These are phyloP conservation scores for Hylaea fasciaria DNA, from an alignment of 2,888 invertebrate species.

Conservation along the genomic window DNA sequence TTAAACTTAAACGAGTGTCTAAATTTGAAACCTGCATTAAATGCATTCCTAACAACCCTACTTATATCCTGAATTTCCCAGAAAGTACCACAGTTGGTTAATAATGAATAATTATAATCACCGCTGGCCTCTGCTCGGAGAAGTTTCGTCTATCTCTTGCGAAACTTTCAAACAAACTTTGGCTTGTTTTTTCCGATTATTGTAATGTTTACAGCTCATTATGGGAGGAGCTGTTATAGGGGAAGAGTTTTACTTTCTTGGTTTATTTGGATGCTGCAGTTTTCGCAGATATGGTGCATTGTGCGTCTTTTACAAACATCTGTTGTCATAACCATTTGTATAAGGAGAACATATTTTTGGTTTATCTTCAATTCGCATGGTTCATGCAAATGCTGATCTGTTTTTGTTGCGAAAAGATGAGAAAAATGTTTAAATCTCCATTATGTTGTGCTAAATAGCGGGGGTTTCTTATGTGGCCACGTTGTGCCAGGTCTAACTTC, in stretches of 20 bases:
- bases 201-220: slow-evolving; percentile 43
- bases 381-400: too few relatives aligned
- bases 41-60: slow-evolving; percentile 8
- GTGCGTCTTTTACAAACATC: too few relatives aligned
- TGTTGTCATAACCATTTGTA: too few relatives aligned
- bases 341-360: too few relatives aligned
- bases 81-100: slow-evolving; percentile 44
- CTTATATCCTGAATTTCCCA: slow-evolving; percentile 37
- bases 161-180: slow-evolving; percentile 56
- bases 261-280: slow-evolving; percentile 26
- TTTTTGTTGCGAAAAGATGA: too few relatives aligned
- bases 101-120: slow-evolving; percentile 79
- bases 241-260: slow-evolving; percentile 20
- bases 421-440: too few relatives aligned
- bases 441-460: too few relatives aligned
- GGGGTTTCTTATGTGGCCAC: too few relatives aligned
- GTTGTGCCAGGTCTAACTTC: too few relatives aligned
- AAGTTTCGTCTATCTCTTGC: slow-evolving; percentile 67
- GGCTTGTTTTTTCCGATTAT: slow-evolving; percentile 49
- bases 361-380: too few relatives aligned
- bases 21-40: background rate
- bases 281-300: slow-evolving; percentile 1
- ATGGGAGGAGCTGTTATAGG: slow-evolving; percentile 30
- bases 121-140: slow-evolving; percentile 66
- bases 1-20: too few relatives aligned